phyloP scores from a whole-genome alignment of 2,797 vertebrate species.

The Propithecus perrieri region DNA sequence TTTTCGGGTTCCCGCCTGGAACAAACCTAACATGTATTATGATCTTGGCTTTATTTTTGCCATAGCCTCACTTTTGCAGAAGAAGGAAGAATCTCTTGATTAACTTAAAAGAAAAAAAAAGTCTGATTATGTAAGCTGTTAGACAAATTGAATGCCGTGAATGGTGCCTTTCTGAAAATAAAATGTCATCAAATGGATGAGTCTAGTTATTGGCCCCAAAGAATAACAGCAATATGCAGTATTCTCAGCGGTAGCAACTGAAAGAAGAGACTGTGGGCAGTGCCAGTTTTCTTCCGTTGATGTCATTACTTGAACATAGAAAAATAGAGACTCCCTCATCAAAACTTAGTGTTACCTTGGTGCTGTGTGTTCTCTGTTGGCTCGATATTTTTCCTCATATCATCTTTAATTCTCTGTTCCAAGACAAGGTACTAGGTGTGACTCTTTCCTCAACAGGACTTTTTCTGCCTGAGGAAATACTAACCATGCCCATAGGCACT shows the following conservation, averaged over 20 bases:
- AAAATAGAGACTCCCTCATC: background rate
- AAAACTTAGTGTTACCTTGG: background rate
- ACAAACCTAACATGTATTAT: background rate
- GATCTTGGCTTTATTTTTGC: background rate
- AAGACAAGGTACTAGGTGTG: background rate
- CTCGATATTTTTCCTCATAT: background rate
- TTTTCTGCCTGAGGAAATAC: background rate
- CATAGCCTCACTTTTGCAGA: background rate
- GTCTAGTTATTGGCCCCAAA: background rate
- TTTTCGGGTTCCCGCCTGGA: too few relatives aligned
- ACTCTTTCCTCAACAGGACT: background rate
- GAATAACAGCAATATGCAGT: fast-evolving
- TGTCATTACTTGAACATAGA: background rate
- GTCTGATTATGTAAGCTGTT: background rate
- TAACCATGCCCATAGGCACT: background rate
- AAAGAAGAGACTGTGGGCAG: background rate
- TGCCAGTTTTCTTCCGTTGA: background rate
- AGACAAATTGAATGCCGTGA: background rate
- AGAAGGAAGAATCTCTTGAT: background rate
- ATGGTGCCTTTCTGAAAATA: slow-evolving; percentile 42
- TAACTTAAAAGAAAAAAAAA: background rate
- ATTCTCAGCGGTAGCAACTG: background rate
- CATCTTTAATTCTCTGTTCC: background rate
- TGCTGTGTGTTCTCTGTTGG: background rate
- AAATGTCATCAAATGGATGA: slow-evolving; percentile 4